Evolutionary conservation across 1,140 invertebrate species (phyloP).

Genomic region (Ephestia elutella): DNA sequence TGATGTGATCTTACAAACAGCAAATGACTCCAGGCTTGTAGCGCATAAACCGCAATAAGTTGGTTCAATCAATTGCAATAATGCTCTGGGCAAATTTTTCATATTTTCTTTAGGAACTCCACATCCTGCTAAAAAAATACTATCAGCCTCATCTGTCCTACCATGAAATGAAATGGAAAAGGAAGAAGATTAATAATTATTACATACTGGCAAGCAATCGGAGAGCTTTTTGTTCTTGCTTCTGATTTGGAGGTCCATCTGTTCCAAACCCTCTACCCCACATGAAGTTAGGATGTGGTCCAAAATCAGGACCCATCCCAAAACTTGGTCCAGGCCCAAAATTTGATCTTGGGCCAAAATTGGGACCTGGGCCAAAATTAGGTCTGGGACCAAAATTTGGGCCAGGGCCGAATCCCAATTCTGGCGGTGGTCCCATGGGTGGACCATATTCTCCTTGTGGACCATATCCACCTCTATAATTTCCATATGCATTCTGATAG

Average conservation of each 20-base stretch:
- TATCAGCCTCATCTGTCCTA: too few relatives aligned
- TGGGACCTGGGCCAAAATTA: conserved; percentile 21
- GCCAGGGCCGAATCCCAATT: conserved; percentile 14
- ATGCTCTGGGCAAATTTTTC: conserved; percentile 33
- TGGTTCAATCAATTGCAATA: conserved; percentile 35
- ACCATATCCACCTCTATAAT: conserved; percentile 48
- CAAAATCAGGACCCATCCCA: conserved; percentile 18
- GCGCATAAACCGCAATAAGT: conserved; percentile 47
- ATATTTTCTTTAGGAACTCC: conserved; percentile 40
- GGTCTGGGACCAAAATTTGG: conserved; percentile 18
- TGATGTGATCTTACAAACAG: conserved; percentile 35
- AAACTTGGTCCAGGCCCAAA: conserved; percentile 13
- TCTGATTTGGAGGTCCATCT: conserved; percentile 29
- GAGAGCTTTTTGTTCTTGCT: conserved; percentile 23
- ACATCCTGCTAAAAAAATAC: conserved; percentile 35
- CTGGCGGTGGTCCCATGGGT: conserved; percentile 1
- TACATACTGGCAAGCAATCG: conserved; percentile 26
- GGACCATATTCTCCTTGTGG: conserved; percentile 20
- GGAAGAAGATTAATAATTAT: too few relatives aligned
- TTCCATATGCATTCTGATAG: conserved; percentile 51
- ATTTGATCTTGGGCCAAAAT: not conserved
- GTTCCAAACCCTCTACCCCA: conserved; percentile 41
- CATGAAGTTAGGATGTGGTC: conserved; percentile 9
- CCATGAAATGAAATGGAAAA: too few relatives aligned
- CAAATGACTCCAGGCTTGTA: conserved; percentile 32